Conservation (phyloP, 2,113 vertebrate species). For the Balaenoptera acutorostrata region DNA sequence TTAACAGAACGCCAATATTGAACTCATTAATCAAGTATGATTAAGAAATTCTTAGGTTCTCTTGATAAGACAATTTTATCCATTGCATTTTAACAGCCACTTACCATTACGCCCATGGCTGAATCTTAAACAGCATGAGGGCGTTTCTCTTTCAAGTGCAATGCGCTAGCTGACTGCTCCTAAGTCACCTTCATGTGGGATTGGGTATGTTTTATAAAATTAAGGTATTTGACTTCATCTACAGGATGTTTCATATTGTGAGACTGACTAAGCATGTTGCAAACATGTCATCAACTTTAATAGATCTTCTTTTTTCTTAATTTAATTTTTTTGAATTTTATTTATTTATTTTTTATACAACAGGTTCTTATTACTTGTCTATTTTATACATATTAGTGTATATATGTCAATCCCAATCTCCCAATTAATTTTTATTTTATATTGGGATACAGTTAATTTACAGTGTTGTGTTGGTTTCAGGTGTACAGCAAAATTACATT, state of each 20-base stretch:
- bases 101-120: not conserved
- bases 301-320: no score
- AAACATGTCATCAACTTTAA: not conserved
- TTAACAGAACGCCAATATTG: not conserved
- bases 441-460: not conserved
- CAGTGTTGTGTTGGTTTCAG: not conserved
- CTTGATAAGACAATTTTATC: no score
- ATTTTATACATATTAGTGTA: no score
- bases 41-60: no score
- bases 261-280: not conserved
- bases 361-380: no score
- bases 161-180: not conserved
- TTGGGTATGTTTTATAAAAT: no score
- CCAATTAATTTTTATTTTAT: no score
- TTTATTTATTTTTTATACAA: no score
- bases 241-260: not conserved
- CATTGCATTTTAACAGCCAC: not conserved
- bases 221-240: not conserved
- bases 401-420: no score
- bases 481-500: not conserved
- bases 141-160: not conserved
- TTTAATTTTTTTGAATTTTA: no score
- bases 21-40: not conserved
- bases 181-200: not conserved
- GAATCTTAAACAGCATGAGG: not conserved